Conservation (phyloP, 2,797 vertebrate species). For the Hylomyscus alleni region DNA sequence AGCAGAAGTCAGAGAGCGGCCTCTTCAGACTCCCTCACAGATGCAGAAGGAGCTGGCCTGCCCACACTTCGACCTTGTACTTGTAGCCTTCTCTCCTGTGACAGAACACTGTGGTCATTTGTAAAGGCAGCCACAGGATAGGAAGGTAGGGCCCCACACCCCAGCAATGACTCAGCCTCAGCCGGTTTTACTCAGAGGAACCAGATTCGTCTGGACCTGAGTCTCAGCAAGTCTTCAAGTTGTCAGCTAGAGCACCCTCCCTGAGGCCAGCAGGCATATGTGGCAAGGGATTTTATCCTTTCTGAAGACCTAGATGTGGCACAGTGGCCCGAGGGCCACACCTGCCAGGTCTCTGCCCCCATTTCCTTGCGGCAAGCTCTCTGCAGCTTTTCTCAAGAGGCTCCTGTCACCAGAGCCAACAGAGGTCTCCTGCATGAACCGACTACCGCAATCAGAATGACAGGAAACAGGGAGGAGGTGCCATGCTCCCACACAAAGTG, state of each 20-base stretch:
- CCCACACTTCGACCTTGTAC: not conserved
- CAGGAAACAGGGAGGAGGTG: not conserved
- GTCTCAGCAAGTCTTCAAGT: not conserved
- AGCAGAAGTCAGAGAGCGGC: no score
- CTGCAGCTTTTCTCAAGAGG: not conserved
- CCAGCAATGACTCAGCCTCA: not conserved
- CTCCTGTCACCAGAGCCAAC: not conserved
- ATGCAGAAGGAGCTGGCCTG: no score
- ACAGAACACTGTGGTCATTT: not conserved
- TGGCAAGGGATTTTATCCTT: not conserved
- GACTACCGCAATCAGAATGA: not conserved
- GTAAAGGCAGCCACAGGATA: not conserved
- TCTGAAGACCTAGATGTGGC: not conserved
- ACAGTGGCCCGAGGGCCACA: not conserved
- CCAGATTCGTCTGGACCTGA: not conserved
- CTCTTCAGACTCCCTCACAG: not conserved
- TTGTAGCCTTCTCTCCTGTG: not conserved
- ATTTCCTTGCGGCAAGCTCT: not conserved
- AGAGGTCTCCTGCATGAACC: not conserved
- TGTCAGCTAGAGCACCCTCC: not conserved
- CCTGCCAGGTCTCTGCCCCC: not conserved
- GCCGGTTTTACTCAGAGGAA: not conserved
- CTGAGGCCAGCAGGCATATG: not conserved
- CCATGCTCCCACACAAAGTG: not conserved
- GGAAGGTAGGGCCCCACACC: not conserved